Evolutionary conservation across 2,888 invertebrate species (phyloP).

Genomic region (Sipha maydis): DNA sequence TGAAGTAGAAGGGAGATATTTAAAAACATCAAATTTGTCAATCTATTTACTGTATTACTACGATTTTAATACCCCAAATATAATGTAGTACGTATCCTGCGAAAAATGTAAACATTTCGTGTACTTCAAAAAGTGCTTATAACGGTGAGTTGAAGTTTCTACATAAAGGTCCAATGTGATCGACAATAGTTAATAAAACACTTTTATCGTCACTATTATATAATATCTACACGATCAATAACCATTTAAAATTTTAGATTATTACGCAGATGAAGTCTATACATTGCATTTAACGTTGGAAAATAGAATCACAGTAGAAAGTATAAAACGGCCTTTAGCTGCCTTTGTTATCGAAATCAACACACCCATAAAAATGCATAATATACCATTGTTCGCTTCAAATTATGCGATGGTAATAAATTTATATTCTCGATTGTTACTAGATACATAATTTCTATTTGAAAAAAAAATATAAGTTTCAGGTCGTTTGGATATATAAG

Average conservation of each 20-base stretch:
- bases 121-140: too few species aligned
- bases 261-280: background rate
- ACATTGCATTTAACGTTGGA: background rate
- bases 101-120: background rate
- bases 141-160: background rate
- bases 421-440: background rate
- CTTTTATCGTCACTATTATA: background rate
- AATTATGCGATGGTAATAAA: background rate
- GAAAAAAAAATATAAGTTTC: background rate
- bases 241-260: background rate
- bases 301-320: background rate
- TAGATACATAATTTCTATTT: background rate
- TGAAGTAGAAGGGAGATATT: background rate
- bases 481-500: background rate
- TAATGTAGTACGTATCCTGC: background rate
- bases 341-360: background rate
- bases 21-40: background rate
- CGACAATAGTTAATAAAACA: background rate
- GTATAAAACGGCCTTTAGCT: background rate
- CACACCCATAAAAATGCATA: background rate
- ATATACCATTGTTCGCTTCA: background rate
- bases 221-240: background rate
- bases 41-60: background rate
- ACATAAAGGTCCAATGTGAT: background rate
- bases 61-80: background rate